Conservation (phyloP, 1,140 invertebrate species). For the Thaumetopoea pityocampa region DNA sequence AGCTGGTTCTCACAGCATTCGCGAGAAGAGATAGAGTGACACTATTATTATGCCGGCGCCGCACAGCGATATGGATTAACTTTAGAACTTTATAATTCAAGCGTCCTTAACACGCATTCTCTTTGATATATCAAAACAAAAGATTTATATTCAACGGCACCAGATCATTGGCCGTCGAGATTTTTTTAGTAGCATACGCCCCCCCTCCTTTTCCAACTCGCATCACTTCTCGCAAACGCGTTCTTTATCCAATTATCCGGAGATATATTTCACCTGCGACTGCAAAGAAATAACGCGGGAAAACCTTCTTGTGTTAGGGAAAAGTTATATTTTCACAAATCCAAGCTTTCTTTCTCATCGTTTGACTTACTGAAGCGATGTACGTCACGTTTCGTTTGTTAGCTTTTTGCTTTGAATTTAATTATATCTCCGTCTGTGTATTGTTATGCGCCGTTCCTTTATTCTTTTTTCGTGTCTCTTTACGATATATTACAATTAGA, state of each 20-base stretch:
- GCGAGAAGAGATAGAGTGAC: too few species aligned
- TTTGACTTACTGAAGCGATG: slow-evolving; percentile 22
- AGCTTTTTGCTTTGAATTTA: slow-evolving; percentile 17
- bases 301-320: slow-evolving; percentile 56
- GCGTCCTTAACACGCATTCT: background rate
- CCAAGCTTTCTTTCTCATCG: slow-evolving; percentile 39
- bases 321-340: slow-evolving; percentile 58
- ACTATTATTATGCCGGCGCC: too few species aligned
- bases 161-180: slow-evolving; percentile 15
- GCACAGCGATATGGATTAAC: slow-evolving; percentile 2
- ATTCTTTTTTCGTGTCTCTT: too few species aligned
- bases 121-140: slow-evolving; percentile 1
- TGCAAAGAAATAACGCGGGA: slow-evolving; percentile 60
- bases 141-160: slow-evolving; percentile 15
- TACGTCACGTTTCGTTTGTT: slow-evolving; percentile 20
- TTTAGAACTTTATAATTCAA: background rate
- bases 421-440: slow-evolving; percentile 12
- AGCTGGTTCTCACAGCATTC: too few species aligned
- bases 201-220: slow-evolving; percentile 48
- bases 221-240: slow-evolving; percentile 68
- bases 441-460: too few species aligned
- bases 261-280: slow-evolving; percentile 74
- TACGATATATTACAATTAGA: too few species aligned
- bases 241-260: slow-evolving; percentile 73
- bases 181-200: slow-evolving; percentile 14